Conservation (phyloP, 2,888 invertebrate species). For the Chymomyza procnemis region DNA sequence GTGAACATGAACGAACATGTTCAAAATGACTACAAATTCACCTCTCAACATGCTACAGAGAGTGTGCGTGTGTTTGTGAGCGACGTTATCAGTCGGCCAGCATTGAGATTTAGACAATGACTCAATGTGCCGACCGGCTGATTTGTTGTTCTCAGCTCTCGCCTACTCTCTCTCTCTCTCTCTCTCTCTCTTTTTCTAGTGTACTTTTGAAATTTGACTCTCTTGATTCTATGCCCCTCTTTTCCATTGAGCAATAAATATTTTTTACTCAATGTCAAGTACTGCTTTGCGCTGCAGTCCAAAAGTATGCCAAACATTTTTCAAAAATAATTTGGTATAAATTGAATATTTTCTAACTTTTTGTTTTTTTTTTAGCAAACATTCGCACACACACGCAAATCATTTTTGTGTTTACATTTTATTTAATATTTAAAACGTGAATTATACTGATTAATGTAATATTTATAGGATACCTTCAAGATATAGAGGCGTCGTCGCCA, state of each 20-base stretch:
- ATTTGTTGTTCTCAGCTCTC: slow-evolving; percentile 3
- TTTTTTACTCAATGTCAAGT: background rate
- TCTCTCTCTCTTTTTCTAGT: too few relatives aligned
- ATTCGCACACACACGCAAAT: background rate
- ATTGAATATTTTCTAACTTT: background rate
- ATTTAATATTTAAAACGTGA: too few relatives aligned
- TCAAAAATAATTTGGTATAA: background rate
- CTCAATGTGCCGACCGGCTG: slow-evolving; percentile 11
- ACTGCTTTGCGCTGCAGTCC: background rate
- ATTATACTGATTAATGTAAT: slow-evolving; percentile 31
- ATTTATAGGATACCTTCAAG: slow-evolving; percentile 73
- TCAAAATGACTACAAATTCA: background rate
- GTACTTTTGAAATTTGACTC: background rate
- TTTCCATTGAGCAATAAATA: background rate
- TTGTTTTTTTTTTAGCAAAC: slow-evolving; percentile 9
- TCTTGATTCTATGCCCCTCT: background rate
- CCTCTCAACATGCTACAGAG: background rate
- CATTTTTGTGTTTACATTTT: background rate
- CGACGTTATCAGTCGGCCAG: background rate
- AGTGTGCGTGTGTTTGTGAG: slow-evolving; percentile 9
- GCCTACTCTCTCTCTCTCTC: too few relatives aligned
- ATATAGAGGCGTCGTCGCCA: slow-evolving; percentile 62
- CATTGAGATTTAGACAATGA: too few relatives aligned
- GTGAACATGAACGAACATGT: slow-evolving; percentile 47
- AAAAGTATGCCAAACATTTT: slow-evolving; percentile 46